Percentiles rank a stretch among this genome's conserved stretches.
These are phyloP conservation scores for Brachyalestes nurse DNA, from an alignment of 2,797 vertebrate genomes.

Conservation along the genomic window DNA sequence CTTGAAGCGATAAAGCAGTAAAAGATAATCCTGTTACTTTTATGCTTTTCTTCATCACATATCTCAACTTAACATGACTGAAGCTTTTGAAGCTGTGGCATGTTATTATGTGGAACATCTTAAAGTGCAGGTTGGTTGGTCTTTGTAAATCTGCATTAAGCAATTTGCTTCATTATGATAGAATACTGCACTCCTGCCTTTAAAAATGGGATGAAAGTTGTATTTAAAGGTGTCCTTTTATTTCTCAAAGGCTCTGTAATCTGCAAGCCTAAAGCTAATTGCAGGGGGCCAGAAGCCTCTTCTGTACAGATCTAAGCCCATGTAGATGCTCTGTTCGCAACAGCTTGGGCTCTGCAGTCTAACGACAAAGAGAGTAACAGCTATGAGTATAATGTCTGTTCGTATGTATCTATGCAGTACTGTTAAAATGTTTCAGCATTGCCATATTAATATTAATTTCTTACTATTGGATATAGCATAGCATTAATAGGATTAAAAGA, in stretches of 20 bases:
- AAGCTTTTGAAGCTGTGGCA: background rate
- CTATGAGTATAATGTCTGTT: background rate
- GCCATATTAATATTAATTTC: no score
- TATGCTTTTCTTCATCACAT: background rate
- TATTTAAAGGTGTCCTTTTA: constrained; percentile 1
- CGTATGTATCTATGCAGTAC: background rate
- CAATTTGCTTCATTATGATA: background rate
- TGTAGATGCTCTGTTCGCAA: background rate
- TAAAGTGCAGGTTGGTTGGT: background rate
- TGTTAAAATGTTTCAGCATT: no score
- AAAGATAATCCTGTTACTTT: background rate
- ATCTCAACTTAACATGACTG: background rate
- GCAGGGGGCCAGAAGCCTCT: background rate
- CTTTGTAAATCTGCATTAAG: background rate
- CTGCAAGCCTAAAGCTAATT: background rate
- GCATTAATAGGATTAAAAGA: no score
- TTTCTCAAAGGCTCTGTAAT: background rate
- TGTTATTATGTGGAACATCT: background rate
- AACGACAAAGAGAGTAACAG: background rate
- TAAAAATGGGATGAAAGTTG: background rate
- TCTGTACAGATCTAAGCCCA: background rate
- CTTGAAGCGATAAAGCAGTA: background rate
- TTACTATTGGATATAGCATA: no score
- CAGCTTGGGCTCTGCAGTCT: background rate
- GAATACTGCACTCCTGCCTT: background rate